Base-by-base conservation (phyloP, 1,140 invertebrate species). In the Melitaea cinxia region DNA sequence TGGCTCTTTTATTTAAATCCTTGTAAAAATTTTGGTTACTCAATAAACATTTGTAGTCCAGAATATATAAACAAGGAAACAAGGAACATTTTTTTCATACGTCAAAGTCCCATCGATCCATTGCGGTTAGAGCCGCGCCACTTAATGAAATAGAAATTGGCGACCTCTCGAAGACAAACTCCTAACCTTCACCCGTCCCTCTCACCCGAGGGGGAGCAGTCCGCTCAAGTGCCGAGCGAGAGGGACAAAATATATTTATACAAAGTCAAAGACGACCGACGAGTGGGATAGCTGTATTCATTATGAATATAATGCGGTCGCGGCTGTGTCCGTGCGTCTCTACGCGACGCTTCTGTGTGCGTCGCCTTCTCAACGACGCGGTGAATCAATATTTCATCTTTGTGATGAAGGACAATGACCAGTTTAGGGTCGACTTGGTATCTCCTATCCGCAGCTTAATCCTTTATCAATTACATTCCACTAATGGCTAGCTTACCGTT, bases 121-220 rank as follows among this genome's bases (percentile, higher is more conserved):
- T 68, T 83, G 88, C 77, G 88, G 88, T 85, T 79, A 75, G 74
- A 82, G 73, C 58, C 81, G 78, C 83, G 81, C 77, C 83, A 88
- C 85, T 87, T 88, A 90, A 90, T 88, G 88, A 88, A 90, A 90
- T 88, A 88, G 88, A 90, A 90, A 90, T 90, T 83, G 83, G 80
- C 87, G 85, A 85, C 86, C 83, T 84, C 84, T 84, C 83, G 81
- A 90, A 90, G 88, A 90, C 84, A 83, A 79, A 80, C 82, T 82
- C 77, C 82, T 83, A 79, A 80, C 82, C 72, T 83, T 73, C 78
- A 64, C 82, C 81, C 82, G 72, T 83, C 80, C 78, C 78, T 66
- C 80, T 85, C 81, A 72, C 77, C 60, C 82, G 60, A 69, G 70
- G 74, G 75, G 72, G 66, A 70, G 66, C 30, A 72, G 69, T 68